These are phyloP conservation scores for Cuculus canorus DNA, from an alignment of 2,797 vertebrate species.

Conservation along the genomic window DNA sequence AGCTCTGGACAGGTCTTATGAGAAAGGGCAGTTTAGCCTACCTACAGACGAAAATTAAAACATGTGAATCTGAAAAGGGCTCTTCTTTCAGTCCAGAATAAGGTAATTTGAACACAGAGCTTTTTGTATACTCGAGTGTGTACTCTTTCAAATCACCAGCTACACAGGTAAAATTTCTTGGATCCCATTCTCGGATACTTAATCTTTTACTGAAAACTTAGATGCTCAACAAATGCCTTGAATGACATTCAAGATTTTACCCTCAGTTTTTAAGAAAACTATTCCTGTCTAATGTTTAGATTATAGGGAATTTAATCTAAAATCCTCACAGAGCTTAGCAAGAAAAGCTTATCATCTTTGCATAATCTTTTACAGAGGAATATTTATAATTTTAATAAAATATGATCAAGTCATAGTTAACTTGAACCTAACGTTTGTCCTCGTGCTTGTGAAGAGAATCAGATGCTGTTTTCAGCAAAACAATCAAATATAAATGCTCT, in stretches of 20 bases:
- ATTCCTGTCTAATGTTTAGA: background rate
- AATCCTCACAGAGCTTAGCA: background rate
- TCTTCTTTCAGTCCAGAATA: background rate
- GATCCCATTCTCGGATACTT: background rate
- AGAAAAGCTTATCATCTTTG: background rate
- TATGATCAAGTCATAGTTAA: background rate
- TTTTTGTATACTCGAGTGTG: background rate
- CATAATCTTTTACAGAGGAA: background rate
- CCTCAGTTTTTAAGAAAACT: background rate
- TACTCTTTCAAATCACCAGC: background rate
- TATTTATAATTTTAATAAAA: background rate
- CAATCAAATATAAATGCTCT: background rate
- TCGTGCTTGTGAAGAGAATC: background rate
- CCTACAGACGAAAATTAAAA: background rate
- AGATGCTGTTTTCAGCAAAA: background rate
- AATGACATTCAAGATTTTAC: background rate
- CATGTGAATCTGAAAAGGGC: accelerated
- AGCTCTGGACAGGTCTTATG: background rate
- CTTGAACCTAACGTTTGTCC: background rate
- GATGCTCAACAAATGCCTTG: background rate
- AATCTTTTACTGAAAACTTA: background rate
- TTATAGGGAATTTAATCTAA: background rate
- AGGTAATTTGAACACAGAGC: background rate
- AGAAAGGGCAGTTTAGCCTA: background rate
- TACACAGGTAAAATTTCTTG: background rate